phyloP scores from a whole-genome alignment of 2,888 invertebrate genomes.

The Ptilodon capucinus region DNA sequence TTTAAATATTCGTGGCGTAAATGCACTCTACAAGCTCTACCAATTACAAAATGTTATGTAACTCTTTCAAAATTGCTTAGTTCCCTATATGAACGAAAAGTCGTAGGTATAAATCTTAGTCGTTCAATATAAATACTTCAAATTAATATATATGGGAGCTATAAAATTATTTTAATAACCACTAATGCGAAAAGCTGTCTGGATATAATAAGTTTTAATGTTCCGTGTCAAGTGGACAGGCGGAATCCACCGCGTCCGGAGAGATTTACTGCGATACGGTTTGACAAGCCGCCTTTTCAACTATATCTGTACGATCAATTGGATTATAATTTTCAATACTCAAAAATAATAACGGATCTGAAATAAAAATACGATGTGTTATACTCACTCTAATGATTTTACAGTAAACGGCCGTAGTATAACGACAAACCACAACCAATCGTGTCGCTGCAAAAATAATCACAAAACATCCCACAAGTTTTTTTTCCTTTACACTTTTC shows the following conservation, averaged over 20 bases:
- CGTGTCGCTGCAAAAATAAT: conserved; percentile 43
- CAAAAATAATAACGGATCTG: conserved; percentile 8
- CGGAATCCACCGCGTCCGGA: conserved; percentile 59
- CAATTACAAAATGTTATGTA: background rate
- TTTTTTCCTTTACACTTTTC: conserved; percentile 37
- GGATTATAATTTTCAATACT: conserved; percentile 47
- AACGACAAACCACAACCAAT: conserved; percentile 54
- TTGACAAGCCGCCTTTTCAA: conserved; percentile 60
- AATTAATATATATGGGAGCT: conserved; percentile 33
- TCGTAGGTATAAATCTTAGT: conserved; percentile 1
- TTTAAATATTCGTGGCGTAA: background rate
- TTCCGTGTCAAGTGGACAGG: conserved; percentile 72
- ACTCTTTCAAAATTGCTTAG: background rate
- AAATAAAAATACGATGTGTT: conserved; percentile 21
- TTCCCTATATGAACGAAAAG: conserved; percentile 4
- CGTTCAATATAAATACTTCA: conserved; percentile 3
- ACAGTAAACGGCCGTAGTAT: conserved; percentile 49
- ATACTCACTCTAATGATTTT: conserved; percentile 64
- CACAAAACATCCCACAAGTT: conserved; percentile 77
- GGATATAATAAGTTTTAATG: conserved; percentile 70
- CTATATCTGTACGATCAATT: conserved; percentile 47
- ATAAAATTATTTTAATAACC: conserved; percentile 53
- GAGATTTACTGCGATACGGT: conserved; percentile 76
- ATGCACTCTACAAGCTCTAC: background rate
- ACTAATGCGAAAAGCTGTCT: conserved; percentile 56